These are phyloP conservation scores for Oscheius sp. DNA, from an alignment of 1,140 invertebrate genomes.

Conservation along the genomic window DNA sequence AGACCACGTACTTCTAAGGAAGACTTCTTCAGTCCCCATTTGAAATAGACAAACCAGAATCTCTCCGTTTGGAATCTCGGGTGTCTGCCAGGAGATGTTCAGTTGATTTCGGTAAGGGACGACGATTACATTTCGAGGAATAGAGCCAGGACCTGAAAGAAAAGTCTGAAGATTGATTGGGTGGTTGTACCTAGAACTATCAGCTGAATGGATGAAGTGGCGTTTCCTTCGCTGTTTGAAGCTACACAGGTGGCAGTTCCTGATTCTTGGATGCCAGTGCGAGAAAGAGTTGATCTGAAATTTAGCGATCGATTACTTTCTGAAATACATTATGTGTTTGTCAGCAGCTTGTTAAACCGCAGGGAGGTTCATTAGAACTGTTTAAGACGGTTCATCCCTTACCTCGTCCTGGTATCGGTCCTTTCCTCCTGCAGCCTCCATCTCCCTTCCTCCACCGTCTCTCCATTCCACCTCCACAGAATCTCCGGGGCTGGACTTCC, in stretches of 20 bases:
- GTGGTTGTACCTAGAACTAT: background rate
- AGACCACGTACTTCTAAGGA: slow-evolving; percentile 3
- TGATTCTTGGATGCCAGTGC: background rate
- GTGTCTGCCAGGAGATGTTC: background rate
- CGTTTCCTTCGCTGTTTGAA: background rate
- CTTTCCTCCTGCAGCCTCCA: background rate
- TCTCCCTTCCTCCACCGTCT: background rate
- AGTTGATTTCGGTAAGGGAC: background rate
- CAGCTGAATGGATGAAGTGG: background rate
- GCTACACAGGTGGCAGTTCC: background rate
- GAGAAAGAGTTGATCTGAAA: background rate
- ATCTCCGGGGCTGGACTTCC: background rate
- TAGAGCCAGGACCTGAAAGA: background rate
- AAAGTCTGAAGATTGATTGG: background rate
- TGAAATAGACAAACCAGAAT: background rate
- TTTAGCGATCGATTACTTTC: no score
- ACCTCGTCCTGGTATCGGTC: background rate
- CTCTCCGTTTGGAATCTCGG: background rate
- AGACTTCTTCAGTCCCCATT: background rate
- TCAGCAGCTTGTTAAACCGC: no score
- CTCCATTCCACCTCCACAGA: background rate
- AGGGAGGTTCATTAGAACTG: background rate
- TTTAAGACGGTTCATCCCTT: background rate
- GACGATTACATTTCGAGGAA: background rate
- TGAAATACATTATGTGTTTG: no score